Conservation (phyloP, 2,888 invertebrate genomes). For the Meteorus cinctellus region DNA sequence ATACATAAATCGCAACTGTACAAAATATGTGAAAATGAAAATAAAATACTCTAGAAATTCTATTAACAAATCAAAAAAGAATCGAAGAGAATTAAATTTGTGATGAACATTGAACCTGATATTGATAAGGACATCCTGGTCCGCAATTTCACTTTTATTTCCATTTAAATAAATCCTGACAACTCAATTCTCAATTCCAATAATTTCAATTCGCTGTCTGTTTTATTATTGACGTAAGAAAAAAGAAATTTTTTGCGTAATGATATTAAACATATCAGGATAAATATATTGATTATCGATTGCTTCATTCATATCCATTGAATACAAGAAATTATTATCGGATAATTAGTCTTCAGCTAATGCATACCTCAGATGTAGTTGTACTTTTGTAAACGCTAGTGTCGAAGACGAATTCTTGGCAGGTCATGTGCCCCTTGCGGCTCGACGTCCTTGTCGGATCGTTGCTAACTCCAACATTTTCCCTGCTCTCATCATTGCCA, state of each 20-base stretch:
- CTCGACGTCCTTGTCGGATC: slow-evolving; percentile 43
- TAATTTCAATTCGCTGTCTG: too few species aligned
- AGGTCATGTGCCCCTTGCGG: slow-evolving; percentile 63
- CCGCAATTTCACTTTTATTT: too few species aligned
- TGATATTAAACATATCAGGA: neutral
- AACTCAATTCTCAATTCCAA: too few species aligned
- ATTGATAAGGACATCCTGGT: too few species aligned
- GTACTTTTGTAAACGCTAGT: slow-evolving; percentile 77
- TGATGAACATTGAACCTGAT: too few species aligned
- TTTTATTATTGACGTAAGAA: too few species aligned
- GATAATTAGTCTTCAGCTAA: slow-evolving; percentile 34
- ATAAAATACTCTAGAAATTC: too few species aligned
- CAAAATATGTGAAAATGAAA: too few species aligned
- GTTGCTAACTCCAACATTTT: slow-evolving; percentile 45
- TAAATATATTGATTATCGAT: slow-evolving; percentile 6
- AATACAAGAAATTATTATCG: slow-evolving; percentile 22
- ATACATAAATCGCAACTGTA: too few species aligned
- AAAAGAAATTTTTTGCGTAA: slow-evolving; percentile 1
- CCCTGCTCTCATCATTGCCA: slow-evolving; percentile 39
- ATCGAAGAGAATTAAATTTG: too few species aligned
- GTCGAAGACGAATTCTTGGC: slow-evolving; percentile 79
- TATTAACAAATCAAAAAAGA: too few species aligned
- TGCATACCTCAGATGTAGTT: slow-evolving; percentile 79
- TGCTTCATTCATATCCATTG: slow-evolving; percentile 17
- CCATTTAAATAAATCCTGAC: too few species aligned